Evolutionary conservation across 1,140 invertebrate genomes (phyloP).

Genomic region (Carposina sasakii): DNA sequence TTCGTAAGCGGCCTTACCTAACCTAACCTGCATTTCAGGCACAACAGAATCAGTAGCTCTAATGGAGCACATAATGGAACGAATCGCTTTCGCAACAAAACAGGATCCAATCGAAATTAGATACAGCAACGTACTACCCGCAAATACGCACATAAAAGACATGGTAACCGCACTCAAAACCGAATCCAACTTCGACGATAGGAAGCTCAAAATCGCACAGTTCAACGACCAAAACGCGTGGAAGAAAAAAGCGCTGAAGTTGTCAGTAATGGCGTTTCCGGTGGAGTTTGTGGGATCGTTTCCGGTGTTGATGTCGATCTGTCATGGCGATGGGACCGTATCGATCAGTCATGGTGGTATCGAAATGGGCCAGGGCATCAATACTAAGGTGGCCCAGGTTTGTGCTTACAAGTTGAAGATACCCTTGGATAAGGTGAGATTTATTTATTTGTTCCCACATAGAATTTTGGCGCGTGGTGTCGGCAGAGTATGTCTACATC

Average conservation of each 20-base stretch:
- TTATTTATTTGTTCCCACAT: no score
- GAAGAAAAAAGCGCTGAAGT: conserved; percentile 76
- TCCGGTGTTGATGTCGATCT: conserved; percentile 76
- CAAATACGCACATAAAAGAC: conserved; percentile 60
- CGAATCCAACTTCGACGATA: conserved; percentile 72
- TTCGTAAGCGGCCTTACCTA: not conserved
- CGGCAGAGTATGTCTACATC: no score
- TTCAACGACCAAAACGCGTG: conserved; percentile 75
- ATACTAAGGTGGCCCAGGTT: conserved; percentile 81
- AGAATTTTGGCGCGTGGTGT: no score
- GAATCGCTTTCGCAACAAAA: conserved; percentile 78
- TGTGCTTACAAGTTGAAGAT: conserved; percentile 83
- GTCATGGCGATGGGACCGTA: conserved; percentile 78
- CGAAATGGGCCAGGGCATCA: conserved; percentile 82
- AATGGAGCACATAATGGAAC: conserved; percentile 89
- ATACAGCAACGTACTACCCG: conserved; percentile 74
- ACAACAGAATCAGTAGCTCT: conserved; percentile 78
- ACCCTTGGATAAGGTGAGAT: conserved; percentile 79
- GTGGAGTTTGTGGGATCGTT: conserved; percentile 69
- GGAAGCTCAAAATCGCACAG: conserved; percentile 57
- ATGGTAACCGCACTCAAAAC: conserved; percentile 68
- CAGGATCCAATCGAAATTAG: conserved; percentile 81
- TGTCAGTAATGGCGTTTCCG: conserved; percentile 74
- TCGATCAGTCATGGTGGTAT: conserved; percentile 80
- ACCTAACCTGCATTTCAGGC: conserved; percentile 68